Evolutionary conservation across 2,113 vertebrate species (phyloP).

Genomic region (Erpornis zantholeuca): DNA sequence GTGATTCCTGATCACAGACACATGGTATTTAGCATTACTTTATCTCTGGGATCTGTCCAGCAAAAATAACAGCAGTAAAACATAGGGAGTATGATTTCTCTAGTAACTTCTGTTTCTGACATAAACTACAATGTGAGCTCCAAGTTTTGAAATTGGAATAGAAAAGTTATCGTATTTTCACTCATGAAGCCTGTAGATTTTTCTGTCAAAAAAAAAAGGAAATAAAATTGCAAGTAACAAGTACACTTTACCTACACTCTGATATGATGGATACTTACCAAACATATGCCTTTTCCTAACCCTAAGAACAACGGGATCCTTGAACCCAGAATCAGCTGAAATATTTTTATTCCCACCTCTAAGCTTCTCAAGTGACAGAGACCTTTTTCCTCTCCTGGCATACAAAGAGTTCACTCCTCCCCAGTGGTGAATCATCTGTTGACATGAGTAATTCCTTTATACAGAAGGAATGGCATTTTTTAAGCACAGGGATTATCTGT

Average conservation of each 20-base stretch:
- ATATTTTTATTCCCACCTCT: not conserved
- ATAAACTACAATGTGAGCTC: not conserved
- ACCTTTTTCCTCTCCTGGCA: not conserved
- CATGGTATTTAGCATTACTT: not conserved
- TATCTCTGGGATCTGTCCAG: not conserved
- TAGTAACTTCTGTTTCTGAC: not conserved
- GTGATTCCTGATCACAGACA: not conserved
- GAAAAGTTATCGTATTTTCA: not conserved
- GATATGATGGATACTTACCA: not conserved
- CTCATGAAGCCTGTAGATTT: not conserved
- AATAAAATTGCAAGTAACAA: not conserved
- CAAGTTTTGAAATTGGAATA: not conserved
- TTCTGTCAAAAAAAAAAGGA: not conserved
- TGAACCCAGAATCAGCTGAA: not conserved
- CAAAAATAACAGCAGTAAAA: not conserved
- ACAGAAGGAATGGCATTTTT: not conserved
- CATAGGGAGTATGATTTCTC: not conserved
- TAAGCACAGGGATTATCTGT: not conserved
- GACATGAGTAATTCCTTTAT: not conserved
- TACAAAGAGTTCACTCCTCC: not conserved
- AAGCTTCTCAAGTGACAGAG: not conserved
- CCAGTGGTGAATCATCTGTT: not conserved
- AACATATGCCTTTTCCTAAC: not conserved
- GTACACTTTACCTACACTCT: not conserved
- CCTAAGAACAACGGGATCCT: rapidly evolving